A percentile compares a stretch with the other conserved stretches of the same genome.
phyloP scores from a whole-genome alignment of 2,888 invertebrate genomes.

The Luperina nickerlii region DNA sequence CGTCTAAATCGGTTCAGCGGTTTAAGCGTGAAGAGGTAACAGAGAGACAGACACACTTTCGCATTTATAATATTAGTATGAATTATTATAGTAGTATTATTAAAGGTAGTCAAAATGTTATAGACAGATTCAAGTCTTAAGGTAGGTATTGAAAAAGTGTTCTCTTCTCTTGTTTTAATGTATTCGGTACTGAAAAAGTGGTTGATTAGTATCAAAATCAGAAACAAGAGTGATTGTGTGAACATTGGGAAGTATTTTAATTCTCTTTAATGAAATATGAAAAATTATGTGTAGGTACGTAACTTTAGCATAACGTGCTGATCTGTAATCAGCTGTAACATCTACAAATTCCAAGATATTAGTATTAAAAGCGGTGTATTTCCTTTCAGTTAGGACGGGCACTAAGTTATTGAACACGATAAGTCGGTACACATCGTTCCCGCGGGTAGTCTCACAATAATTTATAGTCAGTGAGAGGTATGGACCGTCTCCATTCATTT shows the following conservation, averaged over 20 bases:
- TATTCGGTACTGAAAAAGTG: not conserved
- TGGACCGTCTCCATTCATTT: slow-evolving; percentile 63
- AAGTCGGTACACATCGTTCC: slow-evolving; percentile 52
- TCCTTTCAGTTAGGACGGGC: slow-evolving; percentile 19
- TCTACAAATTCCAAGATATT: slow-evolving; percentile 6
- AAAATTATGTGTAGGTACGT: not conserved
- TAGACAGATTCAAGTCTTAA: no score
- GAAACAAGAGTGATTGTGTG: not conserved
- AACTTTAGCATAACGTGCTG: not conserved
- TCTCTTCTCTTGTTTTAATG: not conserved
- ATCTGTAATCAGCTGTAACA: not conserved
- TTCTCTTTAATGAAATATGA: not conserved
- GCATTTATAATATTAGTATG: no score
- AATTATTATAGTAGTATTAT: slow-evolving; percentile 7
- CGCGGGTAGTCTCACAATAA: slow-evolving; percentile 55
- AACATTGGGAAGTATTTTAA: not conserved
- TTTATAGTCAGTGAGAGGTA: slow-evolving; percentile 63
- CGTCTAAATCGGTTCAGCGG: no score
- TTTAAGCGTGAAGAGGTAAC: no score
- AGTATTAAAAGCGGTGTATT: slow-evolving; percentile 34
- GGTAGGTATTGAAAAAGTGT: not conserved
- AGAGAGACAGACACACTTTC: no score
- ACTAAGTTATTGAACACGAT: slow-evolving; percentile 57
- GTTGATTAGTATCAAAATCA: not conserved
- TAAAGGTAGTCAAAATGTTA: not conserved